Evolutionary conservation across 2,797 vertebrate species (phyloP).

Genomic region (Epinephelus coioides): DNA sequence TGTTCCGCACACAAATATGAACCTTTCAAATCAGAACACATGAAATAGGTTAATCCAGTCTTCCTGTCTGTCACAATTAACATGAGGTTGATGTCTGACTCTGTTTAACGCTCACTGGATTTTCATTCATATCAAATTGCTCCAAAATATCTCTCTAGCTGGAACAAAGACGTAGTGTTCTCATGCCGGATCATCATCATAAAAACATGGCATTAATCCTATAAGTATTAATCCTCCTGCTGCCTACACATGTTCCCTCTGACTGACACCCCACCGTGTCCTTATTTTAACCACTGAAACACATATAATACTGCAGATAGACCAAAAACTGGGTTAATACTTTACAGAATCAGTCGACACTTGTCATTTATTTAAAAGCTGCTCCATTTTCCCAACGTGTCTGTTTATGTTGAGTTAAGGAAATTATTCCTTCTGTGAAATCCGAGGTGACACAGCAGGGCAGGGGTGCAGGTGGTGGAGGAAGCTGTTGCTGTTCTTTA

Average conservation of each 20-base stretch:
- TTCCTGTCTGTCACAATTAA: constrained; percentile 68
- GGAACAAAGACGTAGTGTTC: constrained; percentile 60
- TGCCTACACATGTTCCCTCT: constrained; percentile 37
- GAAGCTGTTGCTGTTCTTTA: neutral
- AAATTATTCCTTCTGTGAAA: neutral
- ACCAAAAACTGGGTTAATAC: constrained; percentile 61
- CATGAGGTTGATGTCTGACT: constrained; percentile 57
- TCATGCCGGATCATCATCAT: constrained; percentile 38
- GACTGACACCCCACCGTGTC: constrained; percentile 31
- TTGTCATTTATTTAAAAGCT: constrained; percentile 33
- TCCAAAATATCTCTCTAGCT: constrained; percentile 20
- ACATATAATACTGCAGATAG: constrained; percentile 46
- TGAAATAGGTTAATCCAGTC: constrained; percentile 78
- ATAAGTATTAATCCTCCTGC: constrained; percentile 60
- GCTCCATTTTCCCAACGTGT: constrained; percentile 23
- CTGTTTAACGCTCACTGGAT: constrained; percentile 50
- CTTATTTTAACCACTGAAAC: constrained; percentile 41
- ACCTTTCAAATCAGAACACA: constrained; percentile 45
- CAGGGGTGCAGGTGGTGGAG: neutral
- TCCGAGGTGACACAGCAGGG: too few relatives aligned
- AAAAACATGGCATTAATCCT: constrained; percentile 64
- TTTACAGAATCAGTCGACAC: constrained; percentile 26
- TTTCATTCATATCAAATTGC: constrained; percentile 44
- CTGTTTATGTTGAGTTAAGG: neutral
- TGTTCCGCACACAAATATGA: constrained; percentile 19